Conservation (phyloP, 1,140 invertebrate species). For the Gonioctena quinquepunctata region DNA sequence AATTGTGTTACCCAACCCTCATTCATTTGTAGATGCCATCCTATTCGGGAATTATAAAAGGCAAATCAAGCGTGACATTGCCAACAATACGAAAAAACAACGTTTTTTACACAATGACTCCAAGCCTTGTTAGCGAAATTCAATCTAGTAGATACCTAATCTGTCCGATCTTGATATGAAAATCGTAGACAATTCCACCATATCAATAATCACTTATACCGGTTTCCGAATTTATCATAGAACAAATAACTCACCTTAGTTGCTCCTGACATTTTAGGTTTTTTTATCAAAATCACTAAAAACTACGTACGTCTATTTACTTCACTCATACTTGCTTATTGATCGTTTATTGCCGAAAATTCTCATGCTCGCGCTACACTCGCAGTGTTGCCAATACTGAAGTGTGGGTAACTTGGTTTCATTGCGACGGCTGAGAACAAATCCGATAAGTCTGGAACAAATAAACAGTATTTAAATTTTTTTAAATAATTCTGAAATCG, state of each 20-base stretch:
- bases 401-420: too few relatives aligned
- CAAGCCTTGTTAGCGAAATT: neutral
- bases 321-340: constrained; percentile 8
- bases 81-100: neutral
- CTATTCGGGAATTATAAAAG: neutral
- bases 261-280: neutral
- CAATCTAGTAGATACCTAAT: neutral
- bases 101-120: neutral
- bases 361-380: neutral
- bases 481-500: too few relatives aligned
- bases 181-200: neutral
- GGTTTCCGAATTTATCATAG: neutral
- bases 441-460: too few relatives aligned
- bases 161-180: neutral
- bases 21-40: neutral
- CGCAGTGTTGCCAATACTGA: neutral
- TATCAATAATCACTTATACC: neutral
- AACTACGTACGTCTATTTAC: neutral
- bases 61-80: neutral
- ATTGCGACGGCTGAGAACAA: neutral
- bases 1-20: neutral
- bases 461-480: too few relatives aligned
- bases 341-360: constrained; percentile 15
- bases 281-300: neutral
- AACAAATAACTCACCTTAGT: constrained; percentile 1